Base-by-base conservation (phyloP, 2,797 vertebrate genomes). In the Enteromius fasciolatus region DNA sequence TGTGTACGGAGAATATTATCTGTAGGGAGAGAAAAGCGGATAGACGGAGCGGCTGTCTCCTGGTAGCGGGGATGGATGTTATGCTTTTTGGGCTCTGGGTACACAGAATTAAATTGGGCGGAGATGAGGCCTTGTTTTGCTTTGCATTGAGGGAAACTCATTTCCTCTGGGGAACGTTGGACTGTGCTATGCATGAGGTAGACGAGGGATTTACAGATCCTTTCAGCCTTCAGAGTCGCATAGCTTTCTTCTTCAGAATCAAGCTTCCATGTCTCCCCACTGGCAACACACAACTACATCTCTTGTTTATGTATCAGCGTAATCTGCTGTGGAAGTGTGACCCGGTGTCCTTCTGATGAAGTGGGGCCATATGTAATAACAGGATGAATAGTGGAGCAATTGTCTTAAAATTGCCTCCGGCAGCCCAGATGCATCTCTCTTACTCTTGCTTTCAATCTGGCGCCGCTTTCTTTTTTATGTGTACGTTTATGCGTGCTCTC, bases 301-400 rank as follows among this genome's bases (percentile, higher is more conserved):
- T 87, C 87, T 87, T 91, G 89, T 92, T 93, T 90, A 91, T 90
- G 91, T 90, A 88, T 89, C 50, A 86, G 83, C 82, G 90, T 92
- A 91, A 92, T 92, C 86, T 90, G 85, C 87, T 86, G 64, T 84
- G 46, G 87, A 84, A 88, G 87, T 84, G 87, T 92, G 90, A 92
- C 91, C 91, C 83, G 81, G 86, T 84, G 81, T 90, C 85, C 89
- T 78, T 82, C 87, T 88, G 90, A 92, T 89, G 85, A 88, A 91
- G 90, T 89, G 83, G 86, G 85, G 78, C 78, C 83, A 90, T 78
- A 80, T 14, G 86, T 86, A 85, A 77, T 66, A 75, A 84, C 85
- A 69, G 87, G 87, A 91, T 91, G 85, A 91, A 91, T 88, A 90
- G 88, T 87, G 74, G 33, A 50, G 87, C 88, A 89, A 89, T 91